Evolutionary conservation across 2,888 invertebrate species (phyloP).

Genomic region (Tetranychus piercei): DNA sequence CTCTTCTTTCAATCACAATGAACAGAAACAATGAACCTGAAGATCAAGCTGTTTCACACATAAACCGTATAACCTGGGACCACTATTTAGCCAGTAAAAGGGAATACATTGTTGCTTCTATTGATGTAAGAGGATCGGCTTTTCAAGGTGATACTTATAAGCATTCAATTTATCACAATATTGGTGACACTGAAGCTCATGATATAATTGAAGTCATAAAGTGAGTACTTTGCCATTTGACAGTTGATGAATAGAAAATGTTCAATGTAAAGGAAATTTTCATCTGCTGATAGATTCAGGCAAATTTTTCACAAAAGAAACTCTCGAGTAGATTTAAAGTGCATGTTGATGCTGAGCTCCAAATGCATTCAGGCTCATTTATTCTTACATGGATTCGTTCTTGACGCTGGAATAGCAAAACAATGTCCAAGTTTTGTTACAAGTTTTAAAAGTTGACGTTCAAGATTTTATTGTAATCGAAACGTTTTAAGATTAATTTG

Average conservation of each 20-base stretch:
- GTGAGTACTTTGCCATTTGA: constrained; percentile 30
- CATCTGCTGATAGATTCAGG: not conserved
- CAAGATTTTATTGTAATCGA: no score
- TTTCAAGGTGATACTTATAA: constrained; percentile 64
- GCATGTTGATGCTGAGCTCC: not conserved
- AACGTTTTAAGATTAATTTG: no score
- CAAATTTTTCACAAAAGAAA: not conserved
- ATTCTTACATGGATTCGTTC: not conserved
- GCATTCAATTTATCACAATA: constrained; percentile 60
- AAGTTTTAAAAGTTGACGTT: no score
- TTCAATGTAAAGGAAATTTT: not conserved
- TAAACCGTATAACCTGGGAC: constrained; percentile 71
- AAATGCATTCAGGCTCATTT: not conserved
- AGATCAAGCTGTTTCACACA: constrained; percentile 70
- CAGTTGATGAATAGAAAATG: not conserved
- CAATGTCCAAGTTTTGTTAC: no score
- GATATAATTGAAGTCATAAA: constrained; percentile 51
- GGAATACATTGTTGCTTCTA: constrained; percentile 71
- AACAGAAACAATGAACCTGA: constrained; percentile 50
- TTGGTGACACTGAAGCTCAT: constrained; percentile 75
- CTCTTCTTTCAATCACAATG: not conserved
- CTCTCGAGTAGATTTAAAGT: not conserved
- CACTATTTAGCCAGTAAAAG: constrained; percentile 66
- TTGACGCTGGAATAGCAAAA: no score
- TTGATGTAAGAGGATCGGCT: constrained; percentile 78